Conservation (phyloP, 2,113 vertebrate genomes). For the Odocoileus hemionus region DNA sequence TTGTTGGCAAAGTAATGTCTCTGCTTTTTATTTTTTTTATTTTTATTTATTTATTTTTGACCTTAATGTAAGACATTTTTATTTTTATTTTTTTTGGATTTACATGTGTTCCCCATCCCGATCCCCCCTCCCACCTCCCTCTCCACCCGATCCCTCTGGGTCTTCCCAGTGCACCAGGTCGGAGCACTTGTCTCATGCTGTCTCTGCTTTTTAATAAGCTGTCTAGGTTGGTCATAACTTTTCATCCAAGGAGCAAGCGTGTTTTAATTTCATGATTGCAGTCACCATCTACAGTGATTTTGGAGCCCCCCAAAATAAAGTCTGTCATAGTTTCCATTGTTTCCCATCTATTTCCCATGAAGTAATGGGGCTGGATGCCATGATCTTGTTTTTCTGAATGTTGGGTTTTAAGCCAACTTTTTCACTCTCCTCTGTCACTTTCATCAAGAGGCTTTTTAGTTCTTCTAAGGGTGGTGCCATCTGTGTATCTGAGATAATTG, state of each 20-base stretch:
- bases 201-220: background rate
- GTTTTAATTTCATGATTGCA: background rate
- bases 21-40: background rate
- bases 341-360: background rate
- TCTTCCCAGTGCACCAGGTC: no score
- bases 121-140: no score
- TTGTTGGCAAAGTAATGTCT: background rate
- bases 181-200: background rate
- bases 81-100: no score
- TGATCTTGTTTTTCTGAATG: background rate
- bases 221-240: background rate
- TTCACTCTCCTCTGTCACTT: background rate
- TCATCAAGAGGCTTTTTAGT: background rate
- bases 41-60: no score
- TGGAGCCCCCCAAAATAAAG: background rate
- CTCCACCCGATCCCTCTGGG: no score
- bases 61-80: no score
- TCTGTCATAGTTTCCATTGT: background rate
- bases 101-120: no score
- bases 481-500: background rate
- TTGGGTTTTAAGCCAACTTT: background rate
- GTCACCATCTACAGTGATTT: background rate
- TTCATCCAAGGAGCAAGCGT: background rate
- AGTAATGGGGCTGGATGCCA: background rate
- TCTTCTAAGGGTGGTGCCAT: background rate